A percentile compares a stretch with the other conserved stretches of the same genome.
Evolutionary conservation across 2,888 invertebrate species (phyloP).

Genomic region (Steinernema hermaphroditum): DNA sequence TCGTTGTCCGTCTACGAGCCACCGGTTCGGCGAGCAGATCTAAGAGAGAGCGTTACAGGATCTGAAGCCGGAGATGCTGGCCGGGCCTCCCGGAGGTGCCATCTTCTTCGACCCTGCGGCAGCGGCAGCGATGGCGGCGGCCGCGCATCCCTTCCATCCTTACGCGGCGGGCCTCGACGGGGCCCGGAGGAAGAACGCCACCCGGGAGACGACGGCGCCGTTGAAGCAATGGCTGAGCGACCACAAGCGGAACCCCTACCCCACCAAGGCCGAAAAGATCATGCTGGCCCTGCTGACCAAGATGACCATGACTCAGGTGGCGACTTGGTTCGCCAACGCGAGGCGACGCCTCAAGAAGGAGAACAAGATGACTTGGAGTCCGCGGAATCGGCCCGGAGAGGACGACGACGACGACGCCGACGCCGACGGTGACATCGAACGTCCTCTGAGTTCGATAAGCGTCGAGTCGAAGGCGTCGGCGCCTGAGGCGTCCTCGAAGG

Average conservation of each 20-base stretch:
- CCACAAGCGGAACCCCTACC: slow-evolving; percentile 93
- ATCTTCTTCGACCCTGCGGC: slow-evolving; percentile 19
- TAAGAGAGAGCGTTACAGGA: slow-evolving; percentile 7
- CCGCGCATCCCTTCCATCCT: slow-evolving; percentile 31
- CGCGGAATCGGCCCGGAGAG: slow-evolving; percentile 75
- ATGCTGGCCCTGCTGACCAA: slow-evolving; percentile 92
- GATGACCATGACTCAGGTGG: slow-evolving; percentile 91
- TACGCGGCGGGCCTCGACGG: slow-evolving; percentile 75
- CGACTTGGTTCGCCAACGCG: slow-evolving; percentile 96
- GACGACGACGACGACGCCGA: slow-evolving; percentile 73
- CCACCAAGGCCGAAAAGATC: slow-evolving; percentile 92
- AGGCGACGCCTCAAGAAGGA: slow-evolving; percentile 89
- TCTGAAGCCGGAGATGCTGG: slow-evolving; percentile 10
- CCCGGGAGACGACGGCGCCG: slow-evolving; percentile 92
- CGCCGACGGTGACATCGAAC: slow-evolving; percentile 72
- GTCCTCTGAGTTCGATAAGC: slow-evolving; percentile 52
- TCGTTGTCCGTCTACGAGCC: background rate
- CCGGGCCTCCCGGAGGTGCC: background rate
- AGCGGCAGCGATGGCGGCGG: slow-evolving; percentile 1
- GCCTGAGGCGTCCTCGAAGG: background rate
- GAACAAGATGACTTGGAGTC: slow-evolving; percentile 97
- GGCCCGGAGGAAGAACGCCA: slow-evolving; percentile 92
- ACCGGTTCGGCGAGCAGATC: background rate
- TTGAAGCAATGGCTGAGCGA: slow-evolving; percentile 83
- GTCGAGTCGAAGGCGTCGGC: slow-evolving; percentile 34